Percentiles rank a stretch among this genome's conserved stretches.
Conservation (phyloP, 2,797 vertebrate species). For the Lates japonicus region DNA sequence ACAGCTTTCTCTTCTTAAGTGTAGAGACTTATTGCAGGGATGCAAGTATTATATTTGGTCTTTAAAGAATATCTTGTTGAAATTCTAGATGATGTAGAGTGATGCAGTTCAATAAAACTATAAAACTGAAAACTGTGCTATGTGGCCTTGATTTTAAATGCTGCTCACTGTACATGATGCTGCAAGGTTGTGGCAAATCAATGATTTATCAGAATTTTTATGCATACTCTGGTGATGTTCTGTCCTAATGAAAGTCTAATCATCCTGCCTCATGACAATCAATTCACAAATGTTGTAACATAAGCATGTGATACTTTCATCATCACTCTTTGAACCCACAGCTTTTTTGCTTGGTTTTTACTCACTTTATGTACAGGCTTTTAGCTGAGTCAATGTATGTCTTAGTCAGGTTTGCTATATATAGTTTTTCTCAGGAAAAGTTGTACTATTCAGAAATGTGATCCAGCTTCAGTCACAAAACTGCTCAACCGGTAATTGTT, state of each 20-base stretch:
- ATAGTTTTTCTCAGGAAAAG: too few relatives aligned
- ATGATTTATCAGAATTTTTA: neutral
- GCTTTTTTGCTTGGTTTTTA: too few relatives aligned
- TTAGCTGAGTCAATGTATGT: too few relatives aligned
- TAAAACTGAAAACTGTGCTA: constrained; percentile 63
- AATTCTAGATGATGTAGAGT: constrained; percentile 91
- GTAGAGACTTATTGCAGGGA: constrained; percentile 89
- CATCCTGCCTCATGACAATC: neutral
- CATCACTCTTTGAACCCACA: too few relatives aligned
- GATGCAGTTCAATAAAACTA: constrained; percentile 87
- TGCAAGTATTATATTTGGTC: constrained; percentile 90
- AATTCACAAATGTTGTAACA: constrained; percentile 1
- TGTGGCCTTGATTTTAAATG: constrained; percentile 17
- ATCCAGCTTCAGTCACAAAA: too few relatives aligned
- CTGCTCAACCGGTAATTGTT: too few relatives aligned
- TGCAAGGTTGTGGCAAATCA: neutral
- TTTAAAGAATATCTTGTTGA: constrained; percentile 87
- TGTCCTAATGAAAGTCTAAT: neutral
- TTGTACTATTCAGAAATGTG: too few relatives aligned
- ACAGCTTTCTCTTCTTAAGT: constrained; percentile 85
- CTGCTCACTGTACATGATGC: neutral
- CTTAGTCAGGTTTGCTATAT: too few relatives aligned
- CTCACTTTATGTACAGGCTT: too few relatives aligned
- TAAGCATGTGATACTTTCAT: too few relatives aligned
- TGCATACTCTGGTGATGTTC: neutral